Evolutionary conservation across 2,797 vertebrate species (phyloP), one percentile per base, ranked within the genome.

Genomic region (Nyctibius grandis): DNA sequence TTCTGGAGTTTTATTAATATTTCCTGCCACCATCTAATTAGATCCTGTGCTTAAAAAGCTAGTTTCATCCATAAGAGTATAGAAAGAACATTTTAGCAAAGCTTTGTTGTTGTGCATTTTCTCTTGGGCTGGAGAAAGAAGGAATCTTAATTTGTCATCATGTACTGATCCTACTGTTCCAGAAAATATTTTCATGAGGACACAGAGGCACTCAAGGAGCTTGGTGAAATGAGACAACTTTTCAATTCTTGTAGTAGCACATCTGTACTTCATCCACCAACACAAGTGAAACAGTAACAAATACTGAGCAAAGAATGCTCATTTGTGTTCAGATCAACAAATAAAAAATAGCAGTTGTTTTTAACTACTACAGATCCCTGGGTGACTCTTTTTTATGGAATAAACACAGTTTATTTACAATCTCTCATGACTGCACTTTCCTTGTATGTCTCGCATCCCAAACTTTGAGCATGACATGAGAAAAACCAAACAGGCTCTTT

Each of bases 251-350:
- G 59, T 29, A 90, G 73, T 29, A 26, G 19, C 57, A 76, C 51
- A 53, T 47, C 75, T 76, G 76, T 48, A 80, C 70, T 82, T 88
- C 68, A 54, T 36, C 67, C 63, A 86, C 65, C 54, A 81, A 42
- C 50, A 57, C 67, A 84, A 85, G 60, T 57, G 48, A 83, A 94
- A 91, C 22, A 70, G 69, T 45, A 95, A 92, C 79, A 94, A 93
- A 94, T 38, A 85, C 81, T 72, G 51, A 96, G 69, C 81, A 95
- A 96, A 83, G 76, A 86, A 96, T 61, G 31, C 65, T 95, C 56
- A 86, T 94, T 72, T 82, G 26, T 85, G 59, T 87, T 92, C 89
- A 85, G 69, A 80, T 45, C 60, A 77, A 85, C 74, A 94, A 93
- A 92, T 75, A 56, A 79, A 93, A 96, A 94, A 57, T 3, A 88